Base-by-base conservation (phyloP, 1,140 invertebrate species). In the Anagrus nilaparvatae region DNA sequence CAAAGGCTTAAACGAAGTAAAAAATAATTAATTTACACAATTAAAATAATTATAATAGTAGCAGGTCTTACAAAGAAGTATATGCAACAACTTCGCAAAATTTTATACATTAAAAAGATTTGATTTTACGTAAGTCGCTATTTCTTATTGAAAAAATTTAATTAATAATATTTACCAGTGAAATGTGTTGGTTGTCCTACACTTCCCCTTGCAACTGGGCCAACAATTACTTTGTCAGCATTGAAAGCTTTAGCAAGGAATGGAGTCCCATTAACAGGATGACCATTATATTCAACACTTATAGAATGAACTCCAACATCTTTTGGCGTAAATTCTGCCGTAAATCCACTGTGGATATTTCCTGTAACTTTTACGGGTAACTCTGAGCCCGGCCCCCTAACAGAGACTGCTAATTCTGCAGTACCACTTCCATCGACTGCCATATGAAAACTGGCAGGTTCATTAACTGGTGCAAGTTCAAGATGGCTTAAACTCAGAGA, bases 201-300 rank as follows among this genome's bases (percentile, higher is more conserved):
- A 14, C 73, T 77, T 34, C 86, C 88, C 50, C 84, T 72, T 8
- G 82, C 83, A 38, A 92, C 82, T 46, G 84, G 79, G 29, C 82
- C 86, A 33, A 98, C 89, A 51, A 82, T 76, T 14, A 91, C 87
- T 59, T 82, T 75, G 47, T 82, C 84, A n/a, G 86, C 82, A 70
- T 97, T 92, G 67, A 93, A 97, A 4, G 87, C 87, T 70, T 95
- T 95, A 28, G 89, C 84, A 34, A 85, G 71, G 61, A 94, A 95
- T 18, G 93, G 93, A 40, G 90, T 93, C 14, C 88, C 90, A 63
- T 87, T 78, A 12, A 94, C 83, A 6, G 85, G 81, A 52, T 87
- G 81, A 14, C 86, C 88, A 64, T 92, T 93, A 61, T 95, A 93
- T 59, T 91, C 87, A 24, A 92, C 84, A 42, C 80, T 82, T 28